Evolutionary conservation across 2,113 vertebrate genomes (phyloP).

Genomic region (Corythornis vintsioides): DNA sequence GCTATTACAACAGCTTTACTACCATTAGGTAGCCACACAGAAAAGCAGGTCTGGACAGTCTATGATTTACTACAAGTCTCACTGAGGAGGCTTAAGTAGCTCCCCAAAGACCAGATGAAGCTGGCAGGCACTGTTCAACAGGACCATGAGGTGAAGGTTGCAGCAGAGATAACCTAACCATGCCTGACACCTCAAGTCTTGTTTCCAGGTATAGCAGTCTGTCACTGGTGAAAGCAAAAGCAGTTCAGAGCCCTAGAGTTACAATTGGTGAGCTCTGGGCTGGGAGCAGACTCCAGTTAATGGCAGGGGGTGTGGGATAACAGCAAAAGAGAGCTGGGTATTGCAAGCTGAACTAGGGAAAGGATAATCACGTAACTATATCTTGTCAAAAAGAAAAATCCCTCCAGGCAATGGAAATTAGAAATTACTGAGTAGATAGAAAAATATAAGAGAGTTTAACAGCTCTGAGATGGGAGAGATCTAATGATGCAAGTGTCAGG

Average conservation of each 20-base stretch:
- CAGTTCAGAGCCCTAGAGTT: not conserved
- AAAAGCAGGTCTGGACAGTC: not conserved
- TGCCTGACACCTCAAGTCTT: not conserved
- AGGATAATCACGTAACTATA: not conserved
- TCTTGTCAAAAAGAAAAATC: not conserved
- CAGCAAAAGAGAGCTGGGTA: not conserved
- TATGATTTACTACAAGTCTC: not conserved
- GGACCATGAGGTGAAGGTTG: not conserved
- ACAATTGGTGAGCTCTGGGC: not conserved
- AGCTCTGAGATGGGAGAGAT: not conserved
- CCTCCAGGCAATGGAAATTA: not conserved
- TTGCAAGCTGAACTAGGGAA: not conserved
- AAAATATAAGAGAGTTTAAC: not conserved
- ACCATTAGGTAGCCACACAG: not conserved
- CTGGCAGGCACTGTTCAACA: not conserved
- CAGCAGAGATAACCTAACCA: not conserved
- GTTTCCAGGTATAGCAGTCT: not conserved
- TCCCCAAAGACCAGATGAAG: not conserved
- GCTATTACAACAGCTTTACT: not conserved
- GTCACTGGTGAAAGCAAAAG: not conserved
- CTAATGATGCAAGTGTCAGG: not conserved
- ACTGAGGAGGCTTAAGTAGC: not conserved
- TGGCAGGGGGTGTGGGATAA: not conserved
- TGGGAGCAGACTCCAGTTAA: not conserved
- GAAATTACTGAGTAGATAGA: not conserved